Base-by-base conservation (phyloP, 2,888 invertebrate species). In the Polydrusus cervinus region DNA sequence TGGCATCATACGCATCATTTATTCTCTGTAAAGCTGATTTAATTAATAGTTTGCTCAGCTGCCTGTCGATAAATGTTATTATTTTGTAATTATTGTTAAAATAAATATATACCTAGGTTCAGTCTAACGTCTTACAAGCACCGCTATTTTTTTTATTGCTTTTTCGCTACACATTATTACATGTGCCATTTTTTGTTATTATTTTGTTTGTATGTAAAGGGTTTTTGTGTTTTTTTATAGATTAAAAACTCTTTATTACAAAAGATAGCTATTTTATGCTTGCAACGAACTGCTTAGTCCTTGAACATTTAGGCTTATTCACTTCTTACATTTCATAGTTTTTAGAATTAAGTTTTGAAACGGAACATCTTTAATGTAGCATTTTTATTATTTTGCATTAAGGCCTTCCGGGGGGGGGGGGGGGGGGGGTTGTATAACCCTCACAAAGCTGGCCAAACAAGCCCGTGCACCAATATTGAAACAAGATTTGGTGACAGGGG, bases 21-120 rank as follows among this genome's bases (percentile, higher is more conserved):
- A 57, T 67, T 75, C 71, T 71, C 75, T 71, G 71, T 71, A 71
- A 75, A 70, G 70, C 70, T 64, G 57, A 69, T 49, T 69, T 49
- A 10, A 62, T 51, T 55, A 67, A 57, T 55, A 45, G 51, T 57
- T 43, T 57, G 57, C 57, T 20, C 68, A 57, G 55, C 68, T 65
- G 70, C 70, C 70, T 74, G 70, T 61, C 73, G 40, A 64, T 74
- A 45, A 73, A 73, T 74, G 74, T 74, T 69, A 55, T 74, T 74
- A 40, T 64, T 73, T 68, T 73, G 60, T 73, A 73, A 60, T 69
- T 25, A 64, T 64, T 68, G 64, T 66, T 71, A 70, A 34, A 61
- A 14, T 65, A 34, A 57, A 60, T 47, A 67, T 55, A 82, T 84
- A 85, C 86, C 86, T 86, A 86, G 86, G 85, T 86, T 83, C 81